These are phyloP conservation scores for Arremon brunneinucha DNA, from an alignment of 2,797 vertebrate genomes.

Conservation along the genomic window DNA sequence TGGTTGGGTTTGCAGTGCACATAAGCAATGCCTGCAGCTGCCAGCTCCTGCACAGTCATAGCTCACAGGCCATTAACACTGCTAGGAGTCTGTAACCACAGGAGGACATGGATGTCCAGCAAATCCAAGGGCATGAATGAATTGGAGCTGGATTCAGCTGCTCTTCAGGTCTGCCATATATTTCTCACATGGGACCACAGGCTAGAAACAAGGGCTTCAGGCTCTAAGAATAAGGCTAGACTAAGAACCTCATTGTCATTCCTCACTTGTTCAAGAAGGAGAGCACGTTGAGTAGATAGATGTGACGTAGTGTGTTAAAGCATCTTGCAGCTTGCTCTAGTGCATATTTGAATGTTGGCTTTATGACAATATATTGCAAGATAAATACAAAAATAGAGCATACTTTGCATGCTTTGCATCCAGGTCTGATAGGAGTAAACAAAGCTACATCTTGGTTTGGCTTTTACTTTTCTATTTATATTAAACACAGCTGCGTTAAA, in stretches of 20 bases:
- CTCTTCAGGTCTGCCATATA: not conserved
- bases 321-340: not conserved
- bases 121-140: not conserved
- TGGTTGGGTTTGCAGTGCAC: not conserved
- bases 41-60: not conserved
- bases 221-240: not conserved
- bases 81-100: not conserved
- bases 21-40: not conserved
- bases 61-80: not conserved
- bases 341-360: not conserved
- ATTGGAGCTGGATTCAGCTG: not conserved
- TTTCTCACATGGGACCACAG: not conserved
- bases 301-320: fast-evolving
- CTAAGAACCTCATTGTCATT: not conserved
- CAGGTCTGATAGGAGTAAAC: not conserved
- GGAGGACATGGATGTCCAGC: not conserved
- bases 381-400: not conserved
- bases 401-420: not conserved
- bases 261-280: not conserved
- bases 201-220: not conserved
- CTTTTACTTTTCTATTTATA: not conserved
- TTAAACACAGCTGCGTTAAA: not conserved
- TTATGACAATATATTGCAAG: not conserved
- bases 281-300: not conserved
- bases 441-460: not conserved